phyloP scores from a whole-genome alignment of 2,888 invertebrate genomes.

The Ptilodon capucinus region DNA sequence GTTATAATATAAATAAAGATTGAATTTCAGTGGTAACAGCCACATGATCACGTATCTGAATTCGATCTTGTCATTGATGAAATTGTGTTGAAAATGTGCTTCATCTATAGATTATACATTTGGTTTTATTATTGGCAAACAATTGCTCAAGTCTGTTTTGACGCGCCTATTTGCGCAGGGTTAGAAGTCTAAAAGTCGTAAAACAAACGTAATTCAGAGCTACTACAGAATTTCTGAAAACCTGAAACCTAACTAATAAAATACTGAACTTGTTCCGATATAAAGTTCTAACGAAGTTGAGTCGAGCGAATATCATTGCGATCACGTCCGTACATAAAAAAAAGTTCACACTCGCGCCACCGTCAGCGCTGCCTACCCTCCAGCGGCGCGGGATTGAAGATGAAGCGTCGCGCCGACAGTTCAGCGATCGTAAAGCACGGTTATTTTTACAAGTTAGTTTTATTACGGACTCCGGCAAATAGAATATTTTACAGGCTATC shows the following conservation, averaged over 20 bases:
- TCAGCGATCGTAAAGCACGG: constrained; percentile 58
- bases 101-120: too few relatives aligned
- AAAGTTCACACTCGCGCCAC: constrained; percentile 9
- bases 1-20: too few relatives aligned
- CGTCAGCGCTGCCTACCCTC: constrained; percentile 13
- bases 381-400: constrained; percentile 47
- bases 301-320: constrained; percentile 46
- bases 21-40: too few relatives aligned
- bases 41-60: too few relatives aligned
- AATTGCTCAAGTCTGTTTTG: too few relatives aligned
- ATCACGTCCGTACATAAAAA: constrained; percentile 59
- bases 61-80: too few relatives aligned
- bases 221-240: not conserved
- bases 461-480: constrained; percentile 35
- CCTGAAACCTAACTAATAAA: constrained; percentile 9
- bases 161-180: too few relatives aligned
- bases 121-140: too few relatives aligned
- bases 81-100: too few relatives aligned
- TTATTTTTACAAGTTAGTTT: constrained; percentile 58
- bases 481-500: constrained; percentile 44
- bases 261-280: constrained; percentile 18
- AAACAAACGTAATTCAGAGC: constrained; percentile 10
- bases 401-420: constrained; percentile 62
- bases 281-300: constrained; percentile 11
- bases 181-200: constrained; percentile 18